Evolutionary conservation across 92 coral and sea anemone genomes (phyloP).

Genomic region (Scolanthus callimorphus): DNA sequence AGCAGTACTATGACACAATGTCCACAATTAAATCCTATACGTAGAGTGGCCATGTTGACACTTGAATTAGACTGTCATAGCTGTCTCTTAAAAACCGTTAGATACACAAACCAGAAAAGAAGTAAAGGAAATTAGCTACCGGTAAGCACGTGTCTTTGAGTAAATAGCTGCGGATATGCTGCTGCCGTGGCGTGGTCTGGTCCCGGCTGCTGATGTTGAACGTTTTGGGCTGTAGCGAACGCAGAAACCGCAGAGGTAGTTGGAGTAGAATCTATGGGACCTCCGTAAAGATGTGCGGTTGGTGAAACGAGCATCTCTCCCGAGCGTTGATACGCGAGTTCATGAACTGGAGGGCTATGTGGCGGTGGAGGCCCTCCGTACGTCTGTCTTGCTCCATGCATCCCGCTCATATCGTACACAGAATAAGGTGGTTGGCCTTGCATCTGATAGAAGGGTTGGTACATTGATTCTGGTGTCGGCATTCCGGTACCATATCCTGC

Average conservation of each 20-base stretch:
- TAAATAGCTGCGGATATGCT: slow-evolving; percentile 75
- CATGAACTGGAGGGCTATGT: slow-evolving; percentile 54
- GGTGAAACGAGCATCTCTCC: slow-evolving; percentile 65
- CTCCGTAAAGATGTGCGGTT: slow-evolving; percentile 64
- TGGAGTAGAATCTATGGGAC: slow-evolving; percentile 70
- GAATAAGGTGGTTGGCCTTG: slow-evolving; percentile 69
- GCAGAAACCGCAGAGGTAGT: slow-evolving; percentile 72
- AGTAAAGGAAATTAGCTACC: slow-evolving; percentile 51
- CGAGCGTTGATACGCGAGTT: slow-evolving; percentile 63
- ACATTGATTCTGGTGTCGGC: slow-evolving; percentile 80
- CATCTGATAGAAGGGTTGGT: slow-evolving; percentile 81
- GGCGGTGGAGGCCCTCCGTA: slow-evolving; percentile 61
- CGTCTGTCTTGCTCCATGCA: slow-evolving; percentile 74
- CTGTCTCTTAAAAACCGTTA: slow-evolving; percentile 56
- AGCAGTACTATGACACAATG: no score
- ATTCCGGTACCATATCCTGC: slow-evolving; percentile 78
- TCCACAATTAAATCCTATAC: no score
- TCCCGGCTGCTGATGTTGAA: slow-evolving; percentile 58
- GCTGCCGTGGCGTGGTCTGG: slow-evolving; percentile 60
- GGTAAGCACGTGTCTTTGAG: slow-evolving; percentile 78
- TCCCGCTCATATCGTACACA: slow-evolving; percentile 83
- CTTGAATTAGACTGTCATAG: slow-evolving; percentile 67
- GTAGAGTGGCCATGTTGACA: no score
- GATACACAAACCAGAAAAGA: slow-evolving; percentile 62
- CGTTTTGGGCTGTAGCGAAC: slow-evolving; percentile 70